Evolutionary conservation across 2,113 vertebrate species (phyloP).

Genomic region (Otis tarda): DNA sequence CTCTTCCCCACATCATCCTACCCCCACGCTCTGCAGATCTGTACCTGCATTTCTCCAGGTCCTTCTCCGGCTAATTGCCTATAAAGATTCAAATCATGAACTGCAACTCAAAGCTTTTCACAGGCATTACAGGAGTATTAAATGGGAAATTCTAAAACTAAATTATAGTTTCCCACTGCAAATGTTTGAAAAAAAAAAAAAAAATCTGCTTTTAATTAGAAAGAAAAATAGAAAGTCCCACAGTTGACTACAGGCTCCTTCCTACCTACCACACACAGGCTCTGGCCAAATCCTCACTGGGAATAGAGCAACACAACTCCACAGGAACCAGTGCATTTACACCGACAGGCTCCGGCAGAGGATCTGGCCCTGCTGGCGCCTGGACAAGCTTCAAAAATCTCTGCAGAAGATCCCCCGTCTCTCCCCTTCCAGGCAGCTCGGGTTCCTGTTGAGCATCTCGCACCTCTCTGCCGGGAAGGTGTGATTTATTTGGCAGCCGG

Average conservation of each 20-base stretch:
- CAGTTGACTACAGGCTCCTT: not conserved
- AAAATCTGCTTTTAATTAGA: slow-evolving; percentile 71
- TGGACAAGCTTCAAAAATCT: not conserved
- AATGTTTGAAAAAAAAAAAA: not conserved
- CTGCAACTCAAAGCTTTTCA: slow-evolving; percentile 62
- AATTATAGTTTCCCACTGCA: slow-evolving; percentile 61
- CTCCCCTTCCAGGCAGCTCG: not conserved
- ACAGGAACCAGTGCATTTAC: not conserved
- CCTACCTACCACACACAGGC: not conserved
- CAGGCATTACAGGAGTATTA: slow-evolving; percentile 67
- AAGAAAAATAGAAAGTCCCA: slow-evolving; percentile 41
- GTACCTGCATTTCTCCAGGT: slow-evolving; percentile 16
- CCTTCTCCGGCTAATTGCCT: slow-evolving; percentile 46
- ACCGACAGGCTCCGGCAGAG: accelerated
- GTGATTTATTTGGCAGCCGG: slow-evolving; percentile 57
- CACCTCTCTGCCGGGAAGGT: slow-evolving; percentile 44
- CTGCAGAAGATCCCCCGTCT: not conserved
- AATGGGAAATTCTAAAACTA: slow-evolving; percentile 64
- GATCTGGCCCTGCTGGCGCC: not conserved
- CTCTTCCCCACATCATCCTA: not conserved
- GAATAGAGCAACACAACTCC: not conserved
- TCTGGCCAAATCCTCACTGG: not conserved
- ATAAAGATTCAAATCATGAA: slow-evolving; percentile 59
- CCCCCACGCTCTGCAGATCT: not conserved
- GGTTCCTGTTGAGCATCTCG: slow-evolving; percentile 33